A percentile compares a stretch with the other conserved stretches of the same genome.
Evolutionary conservation across 2,888 invertebrate species (phyloP).

Genomic region (Standfussiana lucernea): DNA sequence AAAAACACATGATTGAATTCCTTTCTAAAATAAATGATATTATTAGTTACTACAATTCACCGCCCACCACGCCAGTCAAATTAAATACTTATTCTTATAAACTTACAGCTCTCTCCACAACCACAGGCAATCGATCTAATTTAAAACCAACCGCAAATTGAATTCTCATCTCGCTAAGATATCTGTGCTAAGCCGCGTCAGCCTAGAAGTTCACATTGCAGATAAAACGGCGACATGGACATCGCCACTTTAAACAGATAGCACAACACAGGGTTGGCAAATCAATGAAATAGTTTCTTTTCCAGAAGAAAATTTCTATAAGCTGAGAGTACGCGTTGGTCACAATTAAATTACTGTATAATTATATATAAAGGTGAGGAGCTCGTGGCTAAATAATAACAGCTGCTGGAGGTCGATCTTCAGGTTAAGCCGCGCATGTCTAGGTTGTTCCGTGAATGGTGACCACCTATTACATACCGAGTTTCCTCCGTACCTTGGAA

Average conservation of each 20-base stretch:
- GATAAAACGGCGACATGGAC: constrained; percentile 65
- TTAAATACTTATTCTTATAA: background rate
- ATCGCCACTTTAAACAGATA: constrained; percentile 71
- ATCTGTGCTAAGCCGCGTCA: constrained; percentile 46
- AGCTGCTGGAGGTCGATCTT: too few species aligned
- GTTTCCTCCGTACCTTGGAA: too few species aligned
- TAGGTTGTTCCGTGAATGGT: too few species aligned
- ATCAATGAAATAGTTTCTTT: background rate
- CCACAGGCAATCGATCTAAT: constrained; percentile 25
- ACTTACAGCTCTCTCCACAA: background rate
- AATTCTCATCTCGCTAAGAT: constrained; percentile 55
- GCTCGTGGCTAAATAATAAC: too few species aligned
- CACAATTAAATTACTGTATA: background rate
- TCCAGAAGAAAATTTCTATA: background rate
- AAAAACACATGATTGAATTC: background rate
- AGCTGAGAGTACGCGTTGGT: background rate
- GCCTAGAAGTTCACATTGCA: constrained; percentile 59
- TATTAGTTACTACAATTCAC: background rate
- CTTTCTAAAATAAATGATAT: background rate
- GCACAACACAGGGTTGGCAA: constrained; percentile 55
- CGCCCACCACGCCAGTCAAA: background rate
- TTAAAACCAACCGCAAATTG: constrained; percentile 49
- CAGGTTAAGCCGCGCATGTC: too few species aligned
- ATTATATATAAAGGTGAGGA: too few species aligned
- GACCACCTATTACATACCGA: too few species aligned